Conservation (phyloP, 2,797 vertebrate species). For the Halcyon badia region DNA sequence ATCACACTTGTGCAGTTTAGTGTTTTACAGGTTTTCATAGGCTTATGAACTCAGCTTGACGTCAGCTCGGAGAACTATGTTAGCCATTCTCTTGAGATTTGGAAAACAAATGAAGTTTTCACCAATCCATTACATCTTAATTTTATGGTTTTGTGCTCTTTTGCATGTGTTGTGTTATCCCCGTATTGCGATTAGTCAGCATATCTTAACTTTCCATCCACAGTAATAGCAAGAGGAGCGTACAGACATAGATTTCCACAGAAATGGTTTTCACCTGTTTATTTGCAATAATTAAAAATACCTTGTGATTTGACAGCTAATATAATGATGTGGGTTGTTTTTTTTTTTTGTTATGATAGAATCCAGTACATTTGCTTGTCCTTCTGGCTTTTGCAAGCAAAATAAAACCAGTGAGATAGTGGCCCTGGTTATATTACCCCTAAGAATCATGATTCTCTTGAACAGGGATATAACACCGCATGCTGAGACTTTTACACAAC, state of each 20-base stretch:
- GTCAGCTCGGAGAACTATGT: not conserved
- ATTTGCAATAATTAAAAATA: not conserved
- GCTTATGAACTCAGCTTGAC: not conserved
- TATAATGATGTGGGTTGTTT: not conserved
- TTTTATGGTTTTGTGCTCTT: not conserved
- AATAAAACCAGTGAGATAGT: not conserved
- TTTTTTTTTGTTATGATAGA: not conserved
- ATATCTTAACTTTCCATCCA: not conserved
- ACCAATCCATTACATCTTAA: not conserved
- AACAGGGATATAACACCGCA: not conserved
- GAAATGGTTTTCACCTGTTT: not conserved
- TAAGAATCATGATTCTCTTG: not conserved
- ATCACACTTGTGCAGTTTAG: rapidly evolving
- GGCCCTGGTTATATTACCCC: not conserved
- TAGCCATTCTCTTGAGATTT: not conserved
- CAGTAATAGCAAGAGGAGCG: not conserved
- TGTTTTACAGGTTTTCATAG: not conserved
- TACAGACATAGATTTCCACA: not conserved
- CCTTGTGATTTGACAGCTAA: not conserved
- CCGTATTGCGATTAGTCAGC: not conserved
- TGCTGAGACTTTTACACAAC: not conserved
- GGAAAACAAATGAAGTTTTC: not conserved
- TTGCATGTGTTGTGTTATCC: not conserved
- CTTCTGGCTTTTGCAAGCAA: not conserved
- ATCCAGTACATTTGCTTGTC: not conserved